A percentile compares a stretch with the other conserved stretches of the same genome.
Conservation (phyloP, 2,797 vertebrate genomes). For the Gouania willdenowi region DNA sequence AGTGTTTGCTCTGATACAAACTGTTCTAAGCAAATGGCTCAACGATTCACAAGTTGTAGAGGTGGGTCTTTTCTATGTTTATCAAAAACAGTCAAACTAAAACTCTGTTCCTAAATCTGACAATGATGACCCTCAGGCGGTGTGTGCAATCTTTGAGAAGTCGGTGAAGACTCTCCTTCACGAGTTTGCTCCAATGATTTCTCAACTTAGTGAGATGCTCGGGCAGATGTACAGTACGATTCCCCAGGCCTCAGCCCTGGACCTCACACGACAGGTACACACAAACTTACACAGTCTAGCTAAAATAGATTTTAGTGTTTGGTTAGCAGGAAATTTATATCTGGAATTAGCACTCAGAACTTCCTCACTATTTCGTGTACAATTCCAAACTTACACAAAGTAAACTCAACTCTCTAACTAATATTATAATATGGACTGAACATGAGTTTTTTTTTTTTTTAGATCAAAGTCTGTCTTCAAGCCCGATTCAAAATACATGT, state of each 20-base stretch:
- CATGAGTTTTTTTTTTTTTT: no score
- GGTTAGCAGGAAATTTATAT: no score
- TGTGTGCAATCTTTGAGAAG: constrained; percentile 98
- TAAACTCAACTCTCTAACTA: no score
- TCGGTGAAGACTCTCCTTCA: constrained; percentile 97
- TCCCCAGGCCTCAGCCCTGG: constrained; percentile 94
- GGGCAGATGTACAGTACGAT: constrained; percentile 99
- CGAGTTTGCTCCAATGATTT: constrained; percentile 97
- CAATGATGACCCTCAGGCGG: constrained; percentile 76
- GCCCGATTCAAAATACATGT: no score
- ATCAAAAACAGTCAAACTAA: neutral
- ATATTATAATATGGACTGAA: no score
- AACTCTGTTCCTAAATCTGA: neutral
- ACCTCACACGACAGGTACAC: constrained; percentile 94
- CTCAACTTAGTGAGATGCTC: constrained; percentile 97
- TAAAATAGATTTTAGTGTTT: constrained; percentile 1
- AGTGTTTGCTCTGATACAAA: constrained; percentile 98
- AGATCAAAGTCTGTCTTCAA: no score
- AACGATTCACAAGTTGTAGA: constrained; percentile 98
- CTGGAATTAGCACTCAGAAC: no score
- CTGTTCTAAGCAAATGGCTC: constrained; percentile 97
- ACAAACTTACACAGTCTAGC: neutral
- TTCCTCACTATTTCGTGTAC: no score
- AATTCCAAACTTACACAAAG: no score
- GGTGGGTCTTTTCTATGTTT: constrained; percentile 69